These are phyloP conservation scores for Ormyrus thymus DNA, from an alignment of 2,888 invertebrate genomes.

Conservation along the genomic window DNA sequence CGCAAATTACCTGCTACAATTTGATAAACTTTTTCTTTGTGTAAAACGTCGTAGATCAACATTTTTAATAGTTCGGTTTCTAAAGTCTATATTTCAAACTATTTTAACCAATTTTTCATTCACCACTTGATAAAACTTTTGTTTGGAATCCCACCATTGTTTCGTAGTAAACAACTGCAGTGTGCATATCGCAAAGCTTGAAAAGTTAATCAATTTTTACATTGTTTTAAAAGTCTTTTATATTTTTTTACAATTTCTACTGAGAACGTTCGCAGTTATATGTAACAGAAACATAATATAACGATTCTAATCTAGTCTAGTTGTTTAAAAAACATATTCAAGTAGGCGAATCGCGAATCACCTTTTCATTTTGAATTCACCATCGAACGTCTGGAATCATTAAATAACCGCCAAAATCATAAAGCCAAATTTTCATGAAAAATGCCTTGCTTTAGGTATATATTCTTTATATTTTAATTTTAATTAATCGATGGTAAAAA, in stretches of 20 bases:
- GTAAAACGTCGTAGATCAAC: constrained; percentile 78
- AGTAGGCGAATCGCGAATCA: neutral
- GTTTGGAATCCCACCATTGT: constrained; percentile 8
- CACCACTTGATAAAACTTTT: constrained; percentile 25
- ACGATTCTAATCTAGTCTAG: constrained; percentile 4
- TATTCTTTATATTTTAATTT: no score
- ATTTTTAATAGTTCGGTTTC: constrained; percentile 65
- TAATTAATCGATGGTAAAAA: no score
- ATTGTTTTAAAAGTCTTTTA: neutral
- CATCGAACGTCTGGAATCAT: constrained; percentile 29
- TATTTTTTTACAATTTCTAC: neutral
- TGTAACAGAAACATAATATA: constrained; percentile 1
- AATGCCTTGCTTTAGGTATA: neutral
- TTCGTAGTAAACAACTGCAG: no score
- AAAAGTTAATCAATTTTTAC: neutral
- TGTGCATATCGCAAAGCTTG: constrained; percentile 19
- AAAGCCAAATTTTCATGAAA: constrained; percentile 29
- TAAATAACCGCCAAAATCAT: constrained; percentile 55
- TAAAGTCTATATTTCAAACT: neutral
- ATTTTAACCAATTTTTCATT: constrained; percentile 26
- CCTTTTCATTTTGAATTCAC: constrained; percentile 53
- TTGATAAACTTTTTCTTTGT: constrained; percentile 77
- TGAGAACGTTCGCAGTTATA: neutral
- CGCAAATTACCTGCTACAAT: constrained; percentile 82
- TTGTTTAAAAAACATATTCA: neutral